Base-by-base conservation (phyloP, 1,140 invertebrate species). In the Drosophila subpulchrella region DNA sequence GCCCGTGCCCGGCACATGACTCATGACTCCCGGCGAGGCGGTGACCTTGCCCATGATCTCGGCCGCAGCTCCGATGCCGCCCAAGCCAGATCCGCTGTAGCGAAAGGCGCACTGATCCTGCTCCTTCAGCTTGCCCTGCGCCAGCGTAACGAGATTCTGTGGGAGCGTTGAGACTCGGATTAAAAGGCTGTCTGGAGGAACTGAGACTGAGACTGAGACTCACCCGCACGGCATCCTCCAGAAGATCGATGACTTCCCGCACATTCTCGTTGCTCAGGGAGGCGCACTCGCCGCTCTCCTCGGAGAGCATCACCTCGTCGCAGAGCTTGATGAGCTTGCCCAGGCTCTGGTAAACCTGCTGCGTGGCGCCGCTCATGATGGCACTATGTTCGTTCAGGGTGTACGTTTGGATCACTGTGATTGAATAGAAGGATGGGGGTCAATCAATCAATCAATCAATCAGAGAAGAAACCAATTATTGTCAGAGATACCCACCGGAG, bases 291-390 rank as follows among this genome's bases (percentile, higher is more conserved):
- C 75, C 85, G 68, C 79, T 84, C 75, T 95, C 94, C 67, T 91
- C 89, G 71, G 80, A 85, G 4, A 98, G 93, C 74, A 98, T 93
- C 42, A 97, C 96, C 91, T 97, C 96, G 92, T 99, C 97, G 92
- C 97, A 97, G 59, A 98, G 94, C 84, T 96, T 96, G 70, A 99
- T 96, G 58, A 99, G 94, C 91, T 96, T 95, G 11, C 97, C 97
- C 44, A 98, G 93, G 59, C 96, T 96, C 79, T 97, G 96, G 88
- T 98, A 98, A 27, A 98, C 95, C 92, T 97, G 95, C 91, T 96
- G 97, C 20, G 96, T 97, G 13, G 97, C 96, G 27, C 96, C 97
- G 70, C 92, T 92, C 53, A 95, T 91, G 17, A 88, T 79, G 58
- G 89, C 93, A 75, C 95, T 96, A 84, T 96, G 95, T 74, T 96